Base-by-base conservation (phyloP, 2,113 vertebrate genomes). In the Ramphastos sulfuratus region DNA sequence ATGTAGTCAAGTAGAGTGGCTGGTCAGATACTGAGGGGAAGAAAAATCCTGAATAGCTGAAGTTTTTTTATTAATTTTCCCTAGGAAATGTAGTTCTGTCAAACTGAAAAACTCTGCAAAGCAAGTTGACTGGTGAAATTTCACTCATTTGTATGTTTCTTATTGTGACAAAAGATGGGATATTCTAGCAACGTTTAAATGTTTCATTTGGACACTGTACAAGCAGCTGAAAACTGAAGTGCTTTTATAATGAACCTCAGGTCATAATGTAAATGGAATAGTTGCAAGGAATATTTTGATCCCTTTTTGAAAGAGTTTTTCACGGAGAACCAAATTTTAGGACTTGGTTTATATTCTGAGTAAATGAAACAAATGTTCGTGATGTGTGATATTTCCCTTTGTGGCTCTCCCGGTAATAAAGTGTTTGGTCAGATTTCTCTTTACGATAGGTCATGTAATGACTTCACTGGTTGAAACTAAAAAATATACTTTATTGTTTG, bases 11-110 rank as follows among this genome's bases (percentile, higher is more conserved):
- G 33, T 33, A 54, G 33, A 6, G 52, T 44, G 28, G 11, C 20
- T 78, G 19, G 56, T 19, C 27, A 20, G 11, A 23, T 37, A 7
- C 8, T 39, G 3, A 1, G 1, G 1, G 0, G 4, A 2, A 14
- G 4, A 4, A 1, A 52, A 70, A 15, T 4, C 48, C 2, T 6
- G 4, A 33, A 1, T 37, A 67, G 15, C 15, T 75, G 28, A 37
- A 28, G 31, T 78, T 61, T 55, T 59, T 27, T 0, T 0, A 33
- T 69, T 82, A 48, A 61, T 82, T 74, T 69, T 82, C 24, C 12
- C 12, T 55, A 35, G 23, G 59, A 81, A 82, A 71, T 25, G 4
- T 6, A 25, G 6, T 19, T 71, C 37, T 52, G 27, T 46, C 24
- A 66, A 69, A 80, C 6, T 23, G 18, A 66, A 42, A 60, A 84